phyloP scores from a whole-genome alignment of 2,113 vertebrate genomes.

The Acrocephalus arundinaceus region DNA sequence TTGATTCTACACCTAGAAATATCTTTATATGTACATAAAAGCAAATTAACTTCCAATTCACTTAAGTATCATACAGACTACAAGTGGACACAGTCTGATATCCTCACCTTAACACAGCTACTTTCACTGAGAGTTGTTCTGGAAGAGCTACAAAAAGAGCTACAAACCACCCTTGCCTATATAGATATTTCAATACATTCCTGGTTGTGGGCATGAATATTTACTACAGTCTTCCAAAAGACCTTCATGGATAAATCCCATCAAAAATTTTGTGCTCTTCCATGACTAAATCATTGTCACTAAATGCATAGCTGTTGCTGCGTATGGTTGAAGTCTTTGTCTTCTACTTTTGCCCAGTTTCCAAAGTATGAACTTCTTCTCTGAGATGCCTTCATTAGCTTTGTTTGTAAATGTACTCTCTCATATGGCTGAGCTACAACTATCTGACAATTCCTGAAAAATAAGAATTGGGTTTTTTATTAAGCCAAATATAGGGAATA shows the following conservation, averaged over 20 bases:
- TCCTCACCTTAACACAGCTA: background rate
- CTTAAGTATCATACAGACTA: background rate
- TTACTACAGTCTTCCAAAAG: background rate
- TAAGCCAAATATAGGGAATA: background rate
- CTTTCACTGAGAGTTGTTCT: background rate
- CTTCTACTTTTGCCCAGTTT: background rate
- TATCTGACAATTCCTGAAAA: background rate
- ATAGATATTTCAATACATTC: background rate
- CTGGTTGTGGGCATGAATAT: background rate
- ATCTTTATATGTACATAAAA: background rate
- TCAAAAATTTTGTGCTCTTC: background rate
- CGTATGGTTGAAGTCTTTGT: fast-evolving
- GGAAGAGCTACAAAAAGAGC: background rate
- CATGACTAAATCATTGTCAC: background rate
- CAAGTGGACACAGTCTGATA: background rate
- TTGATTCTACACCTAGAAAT: background rate
- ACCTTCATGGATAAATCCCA: background rate
- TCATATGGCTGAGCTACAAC: background rate
- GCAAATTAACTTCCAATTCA: background rate
- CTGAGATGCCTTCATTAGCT: background rate
- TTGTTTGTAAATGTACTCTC: background rate
- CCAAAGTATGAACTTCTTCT: background rate
- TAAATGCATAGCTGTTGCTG: background rate
- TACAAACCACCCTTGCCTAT: background rate
- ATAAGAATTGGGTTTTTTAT: background rate